Evolutionary conservation across 1,140 invertebrate genomes (phyloP), one percentile per base, ranked within the genome.

Genomic region (Latrodectus geometricus): DNA sequence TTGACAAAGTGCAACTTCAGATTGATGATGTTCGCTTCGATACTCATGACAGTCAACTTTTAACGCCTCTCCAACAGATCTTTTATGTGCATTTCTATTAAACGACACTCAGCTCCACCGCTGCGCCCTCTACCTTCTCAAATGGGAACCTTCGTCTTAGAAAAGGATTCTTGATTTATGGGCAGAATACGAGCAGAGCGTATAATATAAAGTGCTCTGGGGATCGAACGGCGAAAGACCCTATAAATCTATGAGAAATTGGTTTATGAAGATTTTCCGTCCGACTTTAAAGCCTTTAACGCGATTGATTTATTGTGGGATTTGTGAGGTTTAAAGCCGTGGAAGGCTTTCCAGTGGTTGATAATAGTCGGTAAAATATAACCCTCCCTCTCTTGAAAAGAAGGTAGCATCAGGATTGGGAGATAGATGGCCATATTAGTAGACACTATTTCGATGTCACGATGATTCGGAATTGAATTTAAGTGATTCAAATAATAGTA

Each of bases 241-340:
- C 21, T 54, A 81, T 81, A 81, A 81, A 81, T 81, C 68, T 72
- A 56, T 70, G 79, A 81, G 79, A 72, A 81, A 81, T 81, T 72
- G 79, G 79, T 81, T 72, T 81, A 81, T 81, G 79, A 81, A 81
- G 79, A 81, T 72, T 81, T 81, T 48, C 35, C 79, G 79, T 72
- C 68, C 65, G n/a, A 72, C 69, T 81, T 81, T 72, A 81, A 81
- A 81, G 79, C 69, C 52, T 81, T 70, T 72, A 72, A 70, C 49
- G 48, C 66, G 23, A 52, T 61, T 81, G 79, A 81, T 81, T 81
- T 81, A 81, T 81, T 81, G 50, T 20, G 52, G 79, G 79, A 70
- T 81, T 81, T 35, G 9, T 14, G 79, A 3, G 17, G 50, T 35
- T n/a, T 72, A 50, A 81, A 56, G 52, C 49, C n/a, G 1, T 11